Evolutionary conservation across 2,888 invertebrate species (phyloP).

Genomic region (Megaustenia siamemsis): DNA sequence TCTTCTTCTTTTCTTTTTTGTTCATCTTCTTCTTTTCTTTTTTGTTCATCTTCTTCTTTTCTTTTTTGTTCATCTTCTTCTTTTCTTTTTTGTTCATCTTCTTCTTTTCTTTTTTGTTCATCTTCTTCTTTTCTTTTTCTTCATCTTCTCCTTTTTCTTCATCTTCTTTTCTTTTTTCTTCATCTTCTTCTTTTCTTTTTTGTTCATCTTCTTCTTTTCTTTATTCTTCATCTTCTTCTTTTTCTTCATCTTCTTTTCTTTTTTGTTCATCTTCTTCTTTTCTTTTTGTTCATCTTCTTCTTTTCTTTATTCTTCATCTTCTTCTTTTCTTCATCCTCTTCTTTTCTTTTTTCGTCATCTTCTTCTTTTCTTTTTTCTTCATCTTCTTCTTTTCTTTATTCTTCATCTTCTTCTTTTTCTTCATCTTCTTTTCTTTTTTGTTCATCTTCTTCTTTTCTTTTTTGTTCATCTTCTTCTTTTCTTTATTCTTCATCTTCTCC

Average conservation of each 20-base stretch:
- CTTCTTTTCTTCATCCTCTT: too few species aligned
- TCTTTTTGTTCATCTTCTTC: not conserved
- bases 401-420: too few species aligned
- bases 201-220: too few species aligned
- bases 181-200: not conserved
- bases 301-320: not conserved
- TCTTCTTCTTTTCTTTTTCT: too few species aligned
- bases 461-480: not conserved
- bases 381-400: too few species aligned
- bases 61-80: not conserved
- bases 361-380: not conserved
- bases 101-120: too few species aligned
- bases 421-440: too few species aligned
- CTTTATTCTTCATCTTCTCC: not conserved
- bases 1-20: not conserved
- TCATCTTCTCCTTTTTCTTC: not conserved
- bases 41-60: not conserved
- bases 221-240: too few species aligned
- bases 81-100: too few species aligned
- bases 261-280: too few species aligned
- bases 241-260: not conserved
- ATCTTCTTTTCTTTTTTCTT: too few species aligned
- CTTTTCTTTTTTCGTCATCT: not conserved
- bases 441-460: too few species aligned
- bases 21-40: conserved; percentile 3